phyloP scores from a whole-genome alignment of 2,797 vertebrate genomes.

The Pantherophis vulpinus region DNA sequence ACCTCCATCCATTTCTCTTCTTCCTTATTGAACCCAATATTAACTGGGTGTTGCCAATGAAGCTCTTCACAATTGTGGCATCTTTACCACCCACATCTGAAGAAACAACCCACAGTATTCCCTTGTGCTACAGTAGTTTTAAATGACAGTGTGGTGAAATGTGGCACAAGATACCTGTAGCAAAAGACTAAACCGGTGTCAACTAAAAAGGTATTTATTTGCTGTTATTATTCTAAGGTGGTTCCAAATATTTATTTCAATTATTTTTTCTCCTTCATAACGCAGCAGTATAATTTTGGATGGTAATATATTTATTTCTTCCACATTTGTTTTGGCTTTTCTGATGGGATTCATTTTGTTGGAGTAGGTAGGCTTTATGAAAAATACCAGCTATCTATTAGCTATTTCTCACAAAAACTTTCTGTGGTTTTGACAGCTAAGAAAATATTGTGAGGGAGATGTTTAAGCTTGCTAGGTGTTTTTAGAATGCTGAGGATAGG shows the following conservation, averaged over 20 bases:
- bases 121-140: not conserved
- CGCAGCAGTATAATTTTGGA: not conserved
- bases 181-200: not conserved
- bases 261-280: not conserved
- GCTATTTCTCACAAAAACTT: not conserved
- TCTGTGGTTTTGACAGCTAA: not conserved
- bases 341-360: accelerated
- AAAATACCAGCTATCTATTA: accelerated
- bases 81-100: not conserved
- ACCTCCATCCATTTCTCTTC: not conserved
- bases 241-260: not conserved
- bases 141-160: not conserved
- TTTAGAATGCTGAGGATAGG: not conserved
- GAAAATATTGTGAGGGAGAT: not conserved
- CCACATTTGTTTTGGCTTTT: accelerated
- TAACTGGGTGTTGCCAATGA: not conserved
- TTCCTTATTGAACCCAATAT: not conserved
- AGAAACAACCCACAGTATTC: not conserved
- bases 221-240: not conserved
- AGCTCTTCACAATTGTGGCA: not conserved
- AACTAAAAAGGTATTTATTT: not conserved
- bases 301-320: constrained; percentile 11
- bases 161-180: not conserved
- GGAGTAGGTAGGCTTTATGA: accelerated
- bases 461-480: not conserved